Conservation (phyloP, 2,888 invertebrate species). For the Catotricha subobsoleta region DNA sequence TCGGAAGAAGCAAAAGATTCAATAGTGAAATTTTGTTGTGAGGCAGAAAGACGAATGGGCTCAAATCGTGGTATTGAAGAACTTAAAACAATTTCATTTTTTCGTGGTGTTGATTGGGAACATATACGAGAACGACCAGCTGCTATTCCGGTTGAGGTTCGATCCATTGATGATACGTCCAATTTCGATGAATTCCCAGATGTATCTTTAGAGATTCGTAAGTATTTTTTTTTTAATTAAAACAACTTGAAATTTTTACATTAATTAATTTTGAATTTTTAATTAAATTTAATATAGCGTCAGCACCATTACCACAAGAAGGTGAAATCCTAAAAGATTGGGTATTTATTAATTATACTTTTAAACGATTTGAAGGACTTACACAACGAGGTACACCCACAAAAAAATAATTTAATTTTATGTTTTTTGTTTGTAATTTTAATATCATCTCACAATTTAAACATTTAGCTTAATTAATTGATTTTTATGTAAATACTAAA, state of each 20-base stretch:
- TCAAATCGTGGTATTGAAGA: constrained; percentile 84
- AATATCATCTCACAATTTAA: too few species aligned
- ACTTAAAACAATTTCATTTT: constrained; percentile 82
- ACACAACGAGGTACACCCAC: constrained; percentile 75
- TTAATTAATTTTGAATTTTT: background rate
- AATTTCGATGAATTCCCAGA: constrained; percentile 99
- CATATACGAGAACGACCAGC: constrained; percentile 97
- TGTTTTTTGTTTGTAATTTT: background rate
- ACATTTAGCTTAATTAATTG: too few species aligned
- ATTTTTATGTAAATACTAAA: too few species aligned
- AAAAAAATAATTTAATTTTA: constrained; percentile 42
- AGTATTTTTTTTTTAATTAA: constrained; percentile 29
- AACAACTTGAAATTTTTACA: background rate
- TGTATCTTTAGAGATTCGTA: constrained; percentile 95
- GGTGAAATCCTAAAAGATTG: constrained; percentile 94
- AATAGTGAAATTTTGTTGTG: constrained; percentile 91
- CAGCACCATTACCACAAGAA: constrained; percentile 75
- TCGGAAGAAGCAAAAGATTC: constrained; percentile 94
- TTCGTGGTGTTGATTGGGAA: constrained; percentile 96
- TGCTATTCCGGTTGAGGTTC: constrained; percentile 92
- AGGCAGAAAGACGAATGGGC: constrained; percentile 82
- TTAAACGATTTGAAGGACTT: constrained; percentile 95
- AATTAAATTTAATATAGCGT: constrained; percentile 36
- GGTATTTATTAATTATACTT: constrained; percentile 99
- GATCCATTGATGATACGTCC: constrained; percentile 98